A percentile compares a stretch with the other conserved stretches of the same genome.
These are phyloP conservation scores for Darevskia mixta DNA, from an alignment of 2,797 vertebrate species.

Conservation along the genomic window DNA sequence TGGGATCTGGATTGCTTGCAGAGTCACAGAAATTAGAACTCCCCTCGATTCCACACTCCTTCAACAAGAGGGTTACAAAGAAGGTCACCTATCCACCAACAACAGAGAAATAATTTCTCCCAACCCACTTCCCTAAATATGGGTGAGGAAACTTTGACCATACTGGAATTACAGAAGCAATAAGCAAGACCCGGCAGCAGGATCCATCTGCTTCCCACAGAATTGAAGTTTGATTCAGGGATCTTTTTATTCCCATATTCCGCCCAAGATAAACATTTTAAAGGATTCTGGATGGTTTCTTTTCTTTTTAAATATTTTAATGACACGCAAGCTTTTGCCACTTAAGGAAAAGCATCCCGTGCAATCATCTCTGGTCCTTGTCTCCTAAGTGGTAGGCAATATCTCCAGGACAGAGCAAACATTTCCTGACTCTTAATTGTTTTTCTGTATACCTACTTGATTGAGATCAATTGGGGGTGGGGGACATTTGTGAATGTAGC, in stretches of 20 bases:
- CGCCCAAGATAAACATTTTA: conserved; percentile 56
- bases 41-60: not conserved
- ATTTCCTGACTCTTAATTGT: conserved; percentile 12
- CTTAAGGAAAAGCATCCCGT: conserved; percentile 20
- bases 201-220: conserved; percentile 59
- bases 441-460: not conserved
- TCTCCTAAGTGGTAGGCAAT: not conserved
- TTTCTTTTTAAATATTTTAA: conserved; percentile 14
- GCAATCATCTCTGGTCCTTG: conserved; percentile 7
- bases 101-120: conserved; percentile 36
- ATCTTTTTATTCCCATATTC: conserved; percentile 8
- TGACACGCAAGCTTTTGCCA: not conserved
- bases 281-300: conserved; percentile 20
- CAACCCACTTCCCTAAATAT: conserved; percentile 43
- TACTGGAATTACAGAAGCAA: conserved; percentile 64
- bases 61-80: not conserved
- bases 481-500: not conserved
- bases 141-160: conserved; percentile 72
- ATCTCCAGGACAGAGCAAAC: not conserved
- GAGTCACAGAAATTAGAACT: conserved; percentile 7
- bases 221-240: conserved; percentile 20
- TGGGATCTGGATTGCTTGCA: not conserved
- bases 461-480: too few relatives aligned
- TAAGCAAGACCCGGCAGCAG: conserved; percentile 71
- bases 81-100: conserved; percentile 1